Evolutionary conservation across 2,888 invertebrate genomes (phyloP).

Genomic region (Gerris lacustris): DNA sequence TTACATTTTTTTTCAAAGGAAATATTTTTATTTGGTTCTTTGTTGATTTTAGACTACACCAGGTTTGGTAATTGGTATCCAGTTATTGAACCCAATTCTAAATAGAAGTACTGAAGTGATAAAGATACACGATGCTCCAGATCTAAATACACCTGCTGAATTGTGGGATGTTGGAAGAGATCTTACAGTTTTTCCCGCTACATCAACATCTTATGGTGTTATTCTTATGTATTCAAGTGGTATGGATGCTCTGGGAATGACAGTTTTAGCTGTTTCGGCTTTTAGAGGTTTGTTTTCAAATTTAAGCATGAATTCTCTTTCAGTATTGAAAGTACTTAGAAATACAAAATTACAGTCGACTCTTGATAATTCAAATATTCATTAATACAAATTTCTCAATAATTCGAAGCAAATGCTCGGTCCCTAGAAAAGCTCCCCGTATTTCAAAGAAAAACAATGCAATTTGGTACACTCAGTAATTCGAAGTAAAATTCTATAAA

Average conservation of each 20-base stretch:
- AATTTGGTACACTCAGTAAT: no score
- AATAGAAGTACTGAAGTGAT: conserved; percentile 77
- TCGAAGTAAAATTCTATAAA: no score
- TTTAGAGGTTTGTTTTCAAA: conserved; percentile 23
- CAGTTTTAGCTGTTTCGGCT: conserved; percentile 47
- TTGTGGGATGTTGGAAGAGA: conserved; percentile 72
- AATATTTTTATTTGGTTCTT: background rate
- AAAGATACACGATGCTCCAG: conserved; percentile 54
- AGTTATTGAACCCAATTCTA: conserved; percentile 79
- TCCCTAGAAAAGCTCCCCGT: no score
- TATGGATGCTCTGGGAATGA: conserved; percentile 61
- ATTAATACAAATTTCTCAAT: no score
- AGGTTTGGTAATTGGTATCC: conserved; percentile 75
- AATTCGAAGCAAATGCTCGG: no score
- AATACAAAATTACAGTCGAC: no score
- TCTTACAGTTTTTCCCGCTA: conserved; percentile 76
- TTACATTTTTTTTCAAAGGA: no score
- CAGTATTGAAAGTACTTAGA: no score
- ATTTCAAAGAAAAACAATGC: no score
- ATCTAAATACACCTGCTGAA: conserved; percentile 36
- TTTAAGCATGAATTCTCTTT: no score
- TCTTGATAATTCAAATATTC: no score
- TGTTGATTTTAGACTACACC: conserved; percentile 48
- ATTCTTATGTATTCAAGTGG: conserved; percentile 72
- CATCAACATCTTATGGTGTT: conserved; percentile 70